Conservation (phyloP, 1,140 invertebrate genomes). For the Bombus affinis region DNA sequence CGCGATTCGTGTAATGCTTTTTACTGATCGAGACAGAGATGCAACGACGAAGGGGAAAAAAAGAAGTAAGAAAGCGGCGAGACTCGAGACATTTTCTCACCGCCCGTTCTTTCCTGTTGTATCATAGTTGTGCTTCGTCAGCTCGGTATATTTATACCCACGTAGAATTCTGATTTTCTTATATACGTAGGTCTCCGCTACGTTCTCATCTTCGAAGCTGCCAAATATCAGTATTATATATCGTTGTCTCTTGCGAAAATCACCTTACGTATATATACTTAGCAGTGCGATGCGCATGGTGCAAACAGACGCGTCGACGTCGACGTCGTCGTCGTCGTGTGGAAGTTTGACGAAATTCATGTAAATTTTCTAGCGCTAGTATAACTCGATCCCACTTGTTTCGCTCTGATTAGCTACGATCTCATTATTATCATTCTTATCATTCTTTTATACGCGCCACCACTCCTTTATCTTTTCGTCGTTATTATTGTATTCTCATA, state of each 20-base stretch:
- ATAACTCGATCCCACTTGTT: conserved; percentile 23
- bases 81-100: background rate
- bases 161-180: background rate
- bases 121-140: background rate
- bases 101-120: background rate
- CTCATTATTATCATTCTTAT: conserved; percentile 13
- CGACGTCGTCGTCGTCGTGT: conserved; percentile 29
- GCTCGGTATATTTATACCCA: background rate
- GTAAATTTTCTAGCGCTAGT: background rate
- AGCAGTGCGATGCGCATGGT: conserved; percentile 25
- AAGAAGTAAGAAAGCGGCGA: background rate
- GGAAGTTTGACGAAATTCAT: background rate
- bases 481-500: conserved; percentile 50
- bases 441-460: conserved; percentile 24
- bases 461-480: conserved; percentile 34
- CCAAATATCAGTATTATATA: background rate
- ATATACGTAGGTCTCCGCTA: background rate
- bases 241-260: background rate
- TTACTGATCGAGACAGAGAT: background rate
- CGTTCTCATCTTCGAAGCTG: conserved; percentile 17
- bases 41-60: conserved; percentile 14
- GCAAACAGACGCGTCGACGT: conserved; percentile 21
- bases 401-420: conserved; percentile 18
- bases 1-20: background rate
- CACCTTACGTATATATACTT: background rate